Evolutionary conservation across 2,113 vertebrate genomes (phyloP).

Genomic region (Protobothrops flavoviridis): DNA sequence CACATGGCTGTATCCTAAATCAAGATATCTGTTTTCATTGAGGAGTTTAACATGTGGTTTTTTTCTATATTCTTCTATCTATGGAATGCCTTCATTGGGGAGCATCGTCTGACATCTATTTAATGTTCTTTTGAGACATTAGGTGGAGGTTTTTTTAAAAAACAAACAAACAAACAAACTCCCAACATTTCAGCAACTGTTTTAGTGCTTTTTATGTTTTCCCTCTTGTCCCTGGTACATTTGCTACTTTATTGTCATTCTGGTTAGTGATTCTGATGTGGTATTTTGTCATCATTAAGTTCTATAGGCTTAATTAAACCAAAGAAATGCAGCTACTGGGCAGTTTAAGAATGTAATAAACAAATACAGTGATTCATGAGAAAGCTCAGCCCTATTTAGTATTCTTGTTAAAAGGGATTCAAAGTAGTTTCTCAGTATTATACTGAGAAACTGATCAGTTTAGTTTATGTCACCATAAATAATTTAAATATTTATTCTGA

Average conservation of each 20-base stretch:
- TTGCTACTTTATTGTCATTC: neutral
- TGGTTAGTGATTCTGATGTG: neutral
- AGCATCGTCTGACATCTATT: neutral
- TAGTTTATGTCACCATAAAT: neutral
- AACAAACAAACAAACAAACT: neutral
- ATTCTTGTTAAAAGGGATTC: neutral
- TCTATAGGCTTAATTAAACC: neutral
- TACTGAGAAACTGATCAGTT: neutral
- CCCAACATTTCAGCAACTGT: too few species aligned
- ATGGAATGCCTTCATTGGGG: neutral
- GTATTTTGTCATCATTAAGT: neutral
- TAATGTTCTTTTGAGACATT: neutral
- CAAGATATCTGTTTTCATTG: neutral
- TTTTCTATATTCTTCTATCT: neutral
- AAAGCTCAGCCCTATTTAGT: neutral
- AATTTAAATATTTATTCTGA: constrained; percentile 27
- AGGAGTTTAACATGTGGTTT: neutral
- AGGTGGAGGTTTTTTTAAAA: neutral
- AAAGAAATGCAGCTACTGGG: neutral
- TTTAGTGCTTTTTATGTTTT: neutral
- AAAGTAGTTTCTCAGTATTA: neutral
- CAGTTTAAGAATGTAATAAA: neutral
- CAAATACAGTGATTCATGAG: neutral
- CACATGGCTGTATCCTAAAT: neutral
- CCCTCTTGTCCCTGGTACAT: neutral